Conservation (phyloP, 2,113 vertebrate species). For the Synodontis membranacea region DNA sequence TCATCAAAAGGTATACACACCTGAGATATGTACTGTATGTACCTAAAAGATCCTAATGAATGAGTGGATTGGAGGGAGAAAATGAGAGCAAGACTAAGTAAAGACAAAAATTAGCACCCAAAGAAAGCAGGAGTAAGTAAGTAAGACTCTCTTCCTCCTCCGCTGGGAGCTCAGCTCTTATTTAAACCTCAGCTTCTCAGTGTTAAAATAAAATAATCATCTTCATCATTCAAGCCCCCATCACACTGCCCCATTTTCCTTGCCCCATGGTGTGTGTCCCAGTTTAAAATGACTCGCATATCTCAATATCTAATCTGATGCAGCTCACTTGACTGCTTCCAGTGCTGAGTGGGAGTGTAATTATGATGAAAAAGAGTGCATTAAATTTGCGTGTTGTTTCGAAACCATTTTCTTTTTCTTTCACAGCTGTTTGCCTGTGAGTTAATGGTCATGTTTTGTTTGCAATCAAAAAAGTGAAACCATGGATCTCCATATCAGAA, state of each 20-base stretch:
- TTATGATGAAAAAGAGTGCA: conserved; percentile 22
- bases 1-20: neutral
- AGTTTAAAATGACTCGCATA: conserved; percentile 46
- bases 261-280: conserved; percentile 36
- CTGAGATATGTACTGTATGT: neutral
- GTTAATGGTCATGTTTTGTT: neutral
- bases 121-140: conserved; percentile 5
- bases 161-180: conserved; percentile 36
- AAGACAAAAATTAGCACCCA: conserved; percentile 17
- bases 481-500: neutral
- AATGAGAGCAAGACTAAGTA: neutral
- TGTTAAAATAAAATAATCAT: conserved; percentile 47
- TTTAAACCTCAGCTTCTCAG: conserved; percentile 49
- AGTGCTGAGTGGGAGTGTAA: conserved; percentile 24
- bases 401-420: neutral
- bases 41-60: neutral
- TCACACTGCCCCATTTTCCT: neutral
- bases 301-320: conserved; percentile 29
- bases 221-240: conserved; percentile 21
- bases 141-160: conserved; percentile 31
- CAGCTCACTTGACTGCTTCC: conserved; percentile 21
- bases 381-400: conserved; percentile 17
- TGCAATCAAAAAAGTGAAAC: neutral
- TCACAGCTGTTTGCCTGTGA: conserved; percentile 9
- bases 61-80: neutral